Evolutionary conservation across 1,140 invertebrate species (phyloP).

Genomic region (Conus betulinus): DNA sequence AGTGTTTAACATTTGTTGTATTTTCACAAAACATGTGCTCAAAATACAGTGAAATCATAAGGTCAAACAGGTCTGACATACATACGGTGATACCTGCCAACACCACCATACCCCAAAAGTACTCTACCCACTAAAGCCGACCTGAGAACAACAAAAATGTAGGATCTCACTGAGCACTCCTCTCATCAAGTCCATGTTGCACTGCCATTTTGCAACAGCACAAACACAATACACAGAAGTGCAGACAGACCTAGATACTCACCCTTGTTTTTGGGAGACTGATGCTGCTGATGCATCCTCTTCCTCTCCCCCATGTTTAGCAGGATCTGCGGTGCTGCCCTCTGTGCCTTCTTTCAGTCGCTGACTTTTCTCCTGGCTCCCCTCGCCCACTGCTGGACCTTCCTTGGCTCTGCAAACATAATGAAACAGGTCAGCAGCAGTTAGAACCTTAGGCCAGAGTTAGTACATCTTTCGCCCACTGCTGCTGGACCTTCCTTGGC

Average conservation of each 20-base stretch:
- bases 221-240: not conserved
- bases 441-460: no score
- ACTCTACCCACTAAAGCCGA: no score
- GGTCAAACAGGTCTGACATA: no score
- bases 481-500: conserved; percentile 96
- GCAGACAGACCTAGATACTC: conserved; percentile 4
- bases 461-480: conserved; percentile 77
- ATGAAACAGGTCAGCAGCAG: no score
- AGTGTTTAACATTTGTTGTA: no score
- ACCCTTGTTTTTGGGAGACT: conserved; percentile 72
- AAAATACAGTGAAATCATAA: no score
- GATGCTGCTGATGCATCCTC: conserved; percentile 79
- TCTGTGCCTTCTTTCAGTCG: conserved; percentile 91
- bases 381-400: conserved; percentile 96
- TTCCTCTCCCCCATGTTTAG: conserved; percentile 88
- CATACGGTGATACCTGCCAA: no score
- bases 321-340: conserved; percentile 93
- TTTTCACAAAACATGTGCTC: no score
- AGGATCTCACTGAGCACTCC: no score
- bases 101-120: no score
- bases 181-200: no score
- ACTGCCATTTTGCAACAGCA: not conserved
- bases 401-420: conserved; percentile 87
- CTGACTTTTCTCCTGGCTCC: conserved; percentile 97
- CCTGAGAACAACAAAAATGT: no score